phyloP scores from a whole-genome alignment of 2,113 vertebrate species.

The Mormyrus lacerda region DNA sequence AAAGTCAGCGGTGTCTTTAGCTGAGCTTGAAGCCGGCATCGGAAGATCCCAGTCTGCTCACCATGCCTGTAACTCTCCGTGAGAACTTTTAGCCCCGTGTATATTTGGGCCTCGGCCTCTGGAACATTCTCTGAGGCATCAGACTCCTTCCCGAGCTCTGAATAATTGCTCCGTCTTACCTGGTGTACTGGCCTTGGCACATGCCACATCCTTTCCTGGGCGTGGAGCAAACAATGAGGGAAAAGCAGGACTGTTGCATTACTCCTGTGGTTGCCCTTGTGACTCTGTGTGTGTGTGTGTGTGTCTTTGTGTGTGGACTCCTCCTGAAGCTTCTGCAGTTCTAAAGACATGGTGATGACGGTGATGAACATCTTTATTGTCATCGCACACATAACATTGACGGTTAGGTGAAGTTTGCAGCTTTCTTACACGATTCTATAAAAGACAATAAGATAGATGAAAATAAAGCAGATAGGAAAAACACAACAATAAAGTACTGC shows the following conservation, averaged over 20 bases:
- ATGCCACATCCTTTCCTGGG: background rate
- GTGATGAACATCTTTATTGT: background rate
- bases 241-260: background rate
- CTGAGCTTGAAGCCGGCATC: background rate
- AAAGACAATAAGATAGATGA: background rate
- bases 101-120: background rate
- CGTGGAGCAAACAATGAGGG: background rate
- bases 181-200: background rate
- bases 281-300: background rate
- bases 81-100: background rate
- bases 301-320: background rate
- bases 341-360: background rate
- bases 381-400: background rate
- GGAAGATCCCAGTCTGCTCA: background rate
- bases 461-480: background rate
- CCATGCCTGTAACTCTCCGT: background rate
- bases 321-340: background rate
- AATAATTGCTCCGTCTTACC: background rate
- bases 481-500: background rate
- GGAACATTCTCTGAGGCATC: background rate
- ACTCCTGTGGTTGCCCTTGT: background rate
- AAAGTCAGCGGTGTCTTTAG: background rate
- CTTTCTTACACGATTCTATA: background rate
- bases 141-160: background rate
- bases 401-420: background rate